A percentile compares a stretch with the other conserved stretches of the same genome.
Evolutionary conservation across 2,797 vertebrate genomes (phyloP).

Genomic region (Psittacula derbiana): DNA sequence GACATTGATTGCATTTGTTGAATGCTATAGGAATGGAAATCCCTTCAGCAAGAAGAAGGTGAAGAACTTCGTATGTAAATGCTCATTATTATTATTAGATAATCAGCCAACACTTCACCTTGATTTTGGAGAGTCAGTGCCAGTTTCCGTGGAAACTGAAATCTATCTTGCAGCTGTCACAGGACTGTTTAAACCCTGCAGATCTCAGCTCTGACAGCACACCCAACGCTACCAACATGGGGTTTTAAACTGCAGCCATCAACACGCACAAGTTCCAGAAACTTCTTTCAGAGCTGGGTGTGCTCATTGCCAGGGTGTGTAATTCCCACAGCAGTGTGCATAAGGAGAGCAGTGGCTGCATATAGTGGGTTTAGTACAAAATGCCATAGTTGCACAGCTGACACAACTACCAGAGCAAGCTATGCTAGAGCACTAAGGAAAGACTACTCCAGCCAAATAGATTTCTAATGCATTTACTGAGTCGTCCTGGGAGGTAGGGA

Average conservation of each 20-base stretch:
- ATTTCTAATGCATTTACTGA: not conserved
- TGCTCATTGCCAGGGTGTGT: fast-evolving
- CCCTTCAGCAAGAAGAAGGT: not conserved
- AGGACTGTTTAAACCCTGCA: not conserved
- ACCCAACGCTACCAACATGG: not conserved
- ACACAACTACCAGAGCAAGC: not conserved
- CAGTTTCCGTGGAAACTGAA: slow-evolving; percentile 47
- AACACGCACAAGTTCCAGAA: not conserved
- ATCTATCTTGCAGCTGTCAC: not conserved
- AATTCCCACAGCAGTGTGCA: not conserved
- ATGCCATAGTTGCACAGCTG: not conserved
- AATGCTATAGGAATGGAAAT: not conserved
- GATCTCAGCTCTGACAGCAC: not conserved
- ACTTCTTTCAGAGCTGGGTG: not conserved
- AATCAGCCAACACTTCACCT: slow-evolving; percentile 38
- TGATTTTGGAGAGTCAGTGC: slow-evolving; percentile 15
- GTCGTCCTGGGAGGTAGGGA: not conserved
- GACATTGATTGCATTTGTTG: fast-evolving
- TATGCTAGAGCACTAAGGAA: not conserved
- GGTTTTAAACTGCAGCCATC: not conserved
- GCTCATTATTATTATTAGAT: not conserved
- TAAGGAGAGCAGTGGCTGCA: not conserved
- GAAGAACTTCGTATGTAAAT: not conserved
- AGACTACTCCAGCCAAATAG: not conserved
- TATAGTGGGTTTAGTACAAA: not conserved